phyloP scores from a whole-genome alignment of 2,113 vertebrate species.

The Dicaeum eximium region DNA sequence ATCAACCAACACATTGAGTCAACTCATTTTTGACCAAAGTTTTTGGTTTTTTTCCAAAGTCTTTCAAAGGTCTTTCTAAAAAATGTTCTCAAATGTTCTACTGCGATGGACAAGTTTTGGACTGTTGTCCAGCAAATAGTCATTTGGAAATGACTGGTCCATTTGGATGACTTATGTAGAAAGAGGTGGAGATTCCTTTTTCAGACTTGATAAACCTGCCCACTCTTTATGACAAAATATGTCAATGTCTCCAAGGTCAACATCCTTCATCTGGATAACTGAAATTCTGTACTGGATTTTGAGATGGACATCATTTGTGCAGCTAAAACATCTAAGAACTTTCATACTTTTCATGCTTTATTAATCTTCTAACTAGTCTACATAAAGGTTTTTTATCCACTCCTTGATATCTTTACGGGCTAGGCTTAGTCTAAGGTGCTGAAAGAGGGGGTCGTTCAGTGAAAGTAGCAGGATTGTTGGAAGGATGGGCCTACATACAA shows the following conservation, averaged over 20 bases:
- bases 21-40: neutral
- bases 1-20: neutral
- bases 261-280: neutral
- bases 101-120: neutral
- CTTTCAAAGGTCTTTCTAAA: neutral
- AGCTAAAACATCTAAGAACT: neutral
- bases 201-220: neutral
- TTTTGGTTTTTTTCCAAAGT: neutral
- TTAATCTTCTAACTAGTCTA: neutral
- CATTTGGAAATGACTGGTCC: accelerated
- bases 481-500: neutral
- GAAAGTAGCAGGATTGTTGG: neutral
- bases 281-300: neutral
- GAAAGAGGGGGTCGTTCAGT: accelerated
- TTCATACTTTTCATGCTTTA: neutral
- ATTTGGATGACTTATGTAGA: neutral
- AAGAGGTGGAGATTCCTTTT: neutral
- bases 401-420: neutral
- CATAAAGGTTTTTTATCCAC: neutral
- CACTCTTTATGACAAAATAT: neutral
- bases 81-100: neutral
- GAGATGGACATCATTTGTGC: neutral
- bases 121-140: neutral
- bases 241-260: neutral
- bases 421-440: neutral